phyloP scores from a whole-genome alignment of 2,888 invertebrate species.

The Coenonympha glycerion region DNA sequence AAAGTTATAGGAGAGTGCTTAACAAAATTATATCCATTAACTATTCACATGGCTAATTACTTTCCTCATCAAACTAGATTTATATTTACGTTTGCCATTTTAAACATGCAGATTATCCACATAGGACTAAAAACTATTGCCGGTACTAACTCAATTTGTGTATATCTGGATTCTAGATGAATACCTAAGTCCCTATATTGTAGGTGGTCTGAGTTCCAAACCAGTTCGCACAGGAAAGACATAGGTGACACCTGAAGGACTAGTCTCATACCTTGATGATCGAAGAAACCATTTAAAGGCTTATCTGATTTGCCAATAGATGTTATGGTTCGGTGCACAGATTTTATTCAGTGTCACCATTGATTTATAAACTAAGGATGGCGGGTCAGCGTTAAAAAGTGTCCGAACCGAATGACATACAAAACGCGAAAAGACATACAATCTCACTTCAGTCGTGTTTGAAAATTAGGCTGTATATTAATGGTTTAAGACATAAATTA shows the following conservation, averaged over 20 bases:
- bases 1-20: too few species aligned
- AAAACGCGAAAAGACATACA: too few species aligned
- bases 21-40: too few species aligned
- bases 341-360: not conserved
- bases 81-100: not conserved
- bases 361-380: too few species aligned
- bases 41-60: not conserved
- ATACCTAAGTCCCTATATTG: not conserved
- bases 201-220: not conserved
- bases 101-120: not conserved
- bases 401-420: too few species aligned
- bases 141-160: not conserved
- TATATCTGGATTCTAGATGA: not conserved
- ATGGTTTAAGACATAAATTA: too few species aligned
- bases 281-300: slow-evolving; percentile 13
- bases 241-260: slow-evolving; percentile 15
- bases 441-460: too few species aligned
- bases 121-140: not conserved
- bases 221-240: slow-evolving; percentile 11
- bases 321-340: too few species aligned
- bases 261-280: slow-evolving; percentile 8
- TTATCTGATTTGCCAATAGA: slow-evolving; percentile 3
- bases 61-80: not conserved
- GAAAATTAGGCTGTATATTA: too few species aligned
- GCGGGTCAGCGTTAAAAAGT: too few species aligned